Conservation (phyloP, 64 coral and sea anemone species). For the Hydrozoanthus tunicans region DNA sequence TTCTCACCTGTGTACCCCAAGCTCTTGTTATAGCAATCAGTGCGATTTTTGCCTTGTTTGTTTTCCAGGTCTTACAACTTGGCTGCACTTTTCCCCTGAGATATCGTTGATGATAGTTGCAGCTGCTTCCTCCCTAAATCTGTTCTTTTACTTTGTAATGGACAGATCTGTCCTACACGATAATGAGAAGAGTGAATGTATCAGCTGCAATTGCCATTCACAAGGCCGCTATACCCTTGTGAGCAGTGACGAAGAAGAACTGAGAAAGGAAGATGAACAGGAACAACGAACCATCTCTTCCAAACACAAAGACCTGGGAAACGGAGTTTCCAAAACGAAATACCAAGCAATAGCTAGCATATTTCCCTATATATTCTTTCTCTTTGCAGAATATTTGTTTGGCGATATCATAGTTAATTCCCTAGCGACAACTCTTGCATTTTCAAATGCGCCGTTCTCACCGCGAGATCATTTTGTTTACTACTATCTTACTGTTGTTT, state of each 20-base stretch:
- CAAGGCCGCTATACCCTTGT: background rate
- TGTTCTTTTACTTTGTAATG: slow-evolving; percentile 44
- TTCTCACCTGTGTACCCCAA: too few relatives aligned
- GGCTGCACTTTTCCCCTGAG: slow-evolving; percentile 22
- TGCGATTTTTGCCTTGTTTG: too few relatives aligned
- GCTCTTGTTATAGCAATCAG: too few relatives aligned
- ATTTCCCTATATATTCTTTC: slow-evolving; percentile 24
- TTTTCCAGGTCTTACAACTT: slow-evolving; percentile 36
- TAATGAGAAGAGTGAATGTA: background rate
- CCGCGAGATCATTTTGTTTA: slow-evolving; percentile 38
- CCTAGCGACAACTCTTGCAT: slow-evolving; percentile 15
- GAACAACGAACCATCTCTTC: background rate
- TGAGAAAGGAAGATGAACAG: background rate
- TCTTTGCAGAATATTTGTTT: slow-evolving; percentile 29
- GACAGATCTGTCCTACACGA: background rate
- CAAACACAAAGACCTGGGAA: background rate
- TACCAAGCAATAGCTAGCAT: background rate
- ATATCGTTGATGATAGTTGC: background rate
- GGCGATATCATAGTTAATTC: slow-evolving; percentile 29
- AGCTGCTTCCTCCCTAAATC: background rate
- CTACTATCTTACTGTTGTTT: slow-evolving; percentile 13
- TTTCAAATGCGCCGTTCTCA: slow-evolving; percentile 43
- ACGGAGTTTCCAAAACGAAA: background rate
- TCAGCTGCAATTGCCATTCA: background rate
- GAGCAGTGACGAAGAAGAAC: background rate